Conservation (phyloP, 2,888 invertebrate genomes). For the Heterodera filipjevi region DNA sequence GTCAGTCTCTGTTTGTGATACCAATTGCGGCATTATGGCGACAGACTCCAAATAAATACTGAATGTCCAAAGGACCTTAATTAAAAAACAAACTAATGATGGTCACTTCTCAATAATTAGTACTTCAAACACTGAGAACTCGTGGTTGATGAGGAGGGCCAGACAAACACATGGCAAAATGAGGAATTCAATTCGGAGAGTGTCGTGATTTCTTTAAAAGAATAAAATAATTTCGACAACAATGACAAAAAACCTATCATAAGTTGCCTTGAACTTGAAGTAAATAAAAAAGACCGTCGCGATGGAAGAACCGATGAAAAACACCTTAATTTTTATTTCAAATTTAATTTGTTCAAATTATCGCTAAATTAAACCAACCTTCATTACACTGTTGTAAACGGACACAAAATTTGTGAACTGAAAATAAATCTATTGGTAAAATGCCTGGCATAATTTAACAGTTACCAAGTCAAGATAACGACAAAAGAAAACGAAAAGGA, state of each 20-base stretch:
- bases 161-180: slow-evolving; percentile 81
- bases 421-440: slow-evolving; percentile 73
- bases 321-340: too few species aligned
- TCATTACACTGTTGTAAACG: slow-evolving; percentile 93
- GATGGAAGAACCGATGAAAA: slow-evolving; percentile 82
- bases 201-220: slow-evolving; percentile 80
- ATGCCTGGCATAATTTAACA: background rate
- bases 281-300: slow-evolving; percentile 92
- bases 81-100: too few species aligned
- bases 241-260: slow-evolving; percentile 65
- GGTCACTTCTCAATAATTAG: background rate
- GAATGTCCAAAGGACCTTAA: slow-evolving; percentile 92
- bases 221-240: background rate
- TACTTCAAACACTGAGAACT: slow-evolving; percentile 85
- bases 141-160: slow-evolving; percentile 89
- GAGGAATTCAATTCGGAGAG: slow-evolving; percentile 92
- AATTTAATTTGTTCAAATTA: too few species aligned
- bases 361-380: slow-evolving; percentile 70
- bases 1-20: background rate
- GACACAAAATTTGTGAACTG: slow-evolving; percentile 92
- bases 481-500: slow-evolving; percentile 58
- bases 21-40: slow-evolving; percentile 91
- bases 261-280: slow-evolving; percentile 81
- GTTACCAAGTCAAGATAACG: slow-evolving; percentile 72
- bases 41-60: slow-evolving; percentile 98